Percentiles rank a stretch among this genome's conserved stretches.
These are phyloP conservation scores for Phalacrocorax pelagicus DNA, from an alignment of 2,113 vertebrate genomes.

Conservation along the genomic window DNA sequence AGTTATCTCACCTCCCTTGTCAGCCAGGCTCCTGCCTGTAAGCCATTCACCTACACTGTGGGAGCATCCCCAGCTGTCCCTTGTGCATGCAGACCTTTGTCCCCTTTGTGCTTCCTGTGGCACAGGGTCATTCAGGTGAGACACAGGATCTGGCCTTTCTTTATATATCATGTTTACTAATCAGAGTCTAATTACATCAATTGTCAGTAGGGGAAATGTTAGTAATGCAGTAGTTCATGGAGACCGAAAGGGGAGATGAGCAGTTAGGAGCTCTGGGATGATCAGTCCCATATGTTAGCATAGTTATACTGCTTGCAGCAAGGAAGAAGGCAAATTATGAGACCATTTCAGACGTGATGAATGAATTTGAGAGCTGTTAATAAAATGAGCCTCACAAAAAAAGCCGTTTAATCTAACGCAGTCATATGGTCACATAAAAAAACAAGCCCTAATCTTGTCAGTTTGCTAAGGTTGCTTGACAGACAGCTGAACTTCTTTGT, in stretches of 20 bases:
- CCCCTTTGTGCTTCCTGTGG: not conserved
- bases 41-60: not conserved
- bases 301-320: not conserved
- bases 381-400: not conserved
- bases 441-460: not conserved
- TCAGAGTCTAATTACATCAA: not conserved
- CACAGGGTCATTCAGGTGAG: not conserved
- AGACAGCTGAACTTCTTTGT: not conserved
- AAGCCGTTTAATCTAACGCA: not conserved
- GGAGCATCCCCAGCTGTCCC: not conserved
- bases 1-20: not conserved
- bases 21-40: not conserved
- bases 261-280: not conserved
- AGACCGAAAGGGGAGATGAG: accelerated
- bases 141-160: not conserved
- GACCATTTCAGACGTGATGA: not conserved
- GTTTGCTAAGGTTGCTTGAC: not conserved
- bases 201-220: not conserved
- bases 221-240: not conserved
- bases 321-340: not conserved
- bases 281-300: not conserved
- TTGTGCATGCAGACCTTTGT: not conserved
- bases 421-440: not conserved
- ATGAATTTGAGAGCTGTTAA: not conserved
- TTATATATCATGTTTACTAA: not conserved